Evolutionary conservation across 2,888 invertebrate species (phyloP).

Genomic region (Lydus trimaculatus): DNA sequence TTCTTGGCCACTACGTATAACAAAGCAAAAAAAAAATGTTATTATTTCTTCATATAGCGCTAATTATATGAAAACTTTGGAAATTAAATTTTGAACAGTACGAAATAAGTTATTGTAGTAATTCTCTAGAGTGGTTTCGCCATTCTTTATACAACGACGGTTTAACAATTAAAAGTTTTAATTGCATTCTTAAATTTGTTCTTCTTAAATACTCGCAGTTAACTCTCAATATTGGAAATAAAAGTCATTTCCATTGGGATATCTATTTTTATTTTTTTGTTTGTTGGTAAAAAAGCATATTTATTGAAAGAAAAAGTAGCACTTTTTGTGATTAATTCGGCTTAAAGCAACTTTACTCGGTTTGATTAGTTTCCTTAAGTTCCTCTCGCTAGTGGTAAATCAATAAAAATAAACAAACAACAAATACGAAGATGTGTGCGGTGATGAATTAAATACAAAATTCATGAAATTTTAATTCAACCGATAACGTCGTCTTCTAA

Average conservation of each 20-base stretch:
- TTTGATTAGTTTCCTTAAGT: too few relatives aligned
- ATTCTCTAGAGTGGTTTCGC: background rate
- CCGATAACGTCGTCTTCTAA: background rate
- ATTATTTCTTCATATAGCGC: background rate
- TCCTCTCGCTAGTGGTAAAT: background rate
- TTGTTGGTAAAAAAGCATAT: too few relatives aligned
- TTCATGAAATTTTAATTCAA: constrained; percentile 5
- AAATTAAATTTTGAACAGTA: constrained; percentile 11
- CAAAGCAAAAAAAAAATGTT: background rate
- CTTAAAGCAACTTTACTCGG: too few relatives aligned
- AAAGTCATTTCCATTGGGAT: background rate
- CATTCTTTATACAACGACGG: background rate
- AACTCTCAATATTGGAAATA: background rate
- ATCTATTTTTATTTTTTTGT: too few relatives aligned
- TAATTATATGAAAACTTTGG: background rate
- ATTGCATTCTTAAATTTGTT: constrained; percentile 12
- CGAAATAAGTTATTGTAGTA: constrained; percentile 13
- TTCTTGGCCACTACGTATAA: background rate
- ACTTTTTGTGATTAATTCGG: too few relatives aligned
- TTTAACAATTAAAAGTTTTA: constrained; percentile 6
- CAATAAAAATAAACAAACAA: background rate
- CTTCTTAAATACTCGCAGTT: background rate
- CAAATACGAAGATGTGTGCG: background rate
- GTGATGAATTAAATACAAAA: background rate
- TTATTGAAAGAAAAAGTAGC: too few relatives aligned